These are phyloP conservation scores for Amorpha juglandis DNA, from an alignment of 2,888 invertebrate genomes.

Conservation along the genomic window DNA sequence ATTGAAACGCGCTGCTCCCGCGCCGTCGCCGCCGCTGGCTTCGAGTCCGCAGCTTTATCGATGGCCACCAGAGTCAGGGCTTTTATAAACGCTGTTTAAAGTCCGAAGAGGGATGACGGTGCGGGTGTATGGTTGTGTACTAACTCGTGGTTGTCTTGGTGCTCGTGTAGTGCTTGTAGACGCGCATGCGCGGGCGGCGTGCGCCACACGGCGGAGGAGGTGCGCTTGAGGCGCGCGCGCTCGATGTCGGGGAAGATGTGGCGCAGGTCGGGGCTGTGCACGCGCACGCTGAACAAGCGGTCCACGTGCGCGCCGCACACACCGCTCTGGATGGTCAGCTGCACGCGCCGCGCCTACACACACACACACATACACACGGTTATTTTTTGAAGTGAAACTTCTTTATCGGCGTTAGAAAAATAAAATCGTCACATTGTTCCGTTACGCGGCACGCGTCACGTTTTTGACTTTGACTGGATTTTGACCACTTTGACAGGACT, in stretches of 20 bases:
- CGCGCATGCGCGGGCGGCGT: constrained; percentile 81
- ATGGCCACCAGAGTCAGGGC: no score
- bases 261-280: constrained; percentile 86
- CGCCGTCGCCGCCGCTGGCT: no score
- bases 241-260: constrained; percentile 88
- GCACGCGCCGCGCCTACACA: constrained; percentile 64
- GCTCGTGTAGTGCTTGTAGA: constrained; percentile 82
- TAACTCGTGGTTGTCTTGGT: no score
- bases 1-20: no score
- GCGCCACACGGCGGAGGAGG: constrained; percentile 90
- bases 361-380: neutral
- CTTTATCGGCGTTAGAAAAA: no score
- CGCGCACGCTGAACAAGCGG: constrained; percentile 85
- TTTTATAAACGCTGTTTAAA: no score
- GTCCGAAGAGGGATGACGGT: no score
- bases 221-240: constrained; percentile 86
- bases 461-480: no score
- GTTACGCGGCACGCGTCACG: no score
- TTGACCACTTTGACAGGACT: no score
- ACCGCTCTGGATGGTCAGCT: constrained; percentile 74
- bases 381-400: neutral
- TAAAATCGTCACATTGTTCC: no score
- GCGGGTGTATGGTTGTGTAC: neutral
- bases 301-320: constrained; percentile 74
- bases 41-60: no score